phyloP scores from a whole-genome alignment of 1,140 invertebrate genomes.

The Drosophila nikananu region DNA sequence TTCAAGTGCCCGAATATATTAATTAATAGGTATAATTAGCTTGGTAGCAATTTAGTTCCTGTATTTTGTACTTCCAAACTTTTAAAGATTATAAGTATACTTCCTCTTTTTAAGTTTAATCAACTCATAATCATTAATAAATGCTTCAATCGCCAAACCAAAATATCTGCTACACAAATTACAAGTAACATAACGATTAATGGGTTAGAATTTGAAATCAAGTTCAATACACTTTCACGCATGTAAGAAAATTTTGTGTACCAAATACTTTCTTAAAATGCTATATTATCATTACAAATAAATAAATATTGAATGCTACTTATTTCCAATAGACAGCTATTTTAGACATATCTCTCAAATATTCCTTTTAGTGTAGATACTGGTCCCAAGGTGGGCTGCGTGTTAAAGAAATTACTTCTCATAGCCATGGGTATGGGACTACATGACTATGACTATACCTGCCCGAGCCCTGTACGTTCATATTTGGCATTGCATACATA shows the following conservation, averaged over 20 bases:
- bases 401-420: constrained; percentile 58
- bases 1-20: background rate
- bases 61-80: background rate
- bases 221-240: too few relatives aligned
- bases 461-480: constrained; percentile 19
- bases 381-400: constrained; percentile 48
- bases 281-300: too few relatives aligned
- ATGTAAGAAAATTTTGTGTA: too few relatives aligned
- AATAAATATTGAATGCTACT: too few relatives aligned
- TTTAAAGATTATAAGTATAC: background rate
- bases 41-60: background rate
- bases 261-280: too few relatives aligned
- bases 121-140: too few relatives aligned
- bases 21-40: background rate
- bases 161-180: too few relatives aligned
- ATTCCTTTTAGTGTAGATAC: constrained; percentile 19
- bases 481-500: constrained; percentile 58
- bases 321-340: too few relatives aligned
- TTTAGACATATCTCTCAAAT: background rate
- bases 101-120: background rate
- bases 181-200: too few relatives aligned
- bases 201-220: too few relatives aligned
- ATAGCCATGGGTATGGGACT: constrained; percentile 13
- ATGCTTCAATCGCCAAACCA: too few relatives aligned
- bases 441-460: background rate